Evolutionary conservation across 2,797 vertebrate genomes (phyloP), one percentile per base, ranked within the genome.

Genomic region (Onychomys torridus): DNA sequence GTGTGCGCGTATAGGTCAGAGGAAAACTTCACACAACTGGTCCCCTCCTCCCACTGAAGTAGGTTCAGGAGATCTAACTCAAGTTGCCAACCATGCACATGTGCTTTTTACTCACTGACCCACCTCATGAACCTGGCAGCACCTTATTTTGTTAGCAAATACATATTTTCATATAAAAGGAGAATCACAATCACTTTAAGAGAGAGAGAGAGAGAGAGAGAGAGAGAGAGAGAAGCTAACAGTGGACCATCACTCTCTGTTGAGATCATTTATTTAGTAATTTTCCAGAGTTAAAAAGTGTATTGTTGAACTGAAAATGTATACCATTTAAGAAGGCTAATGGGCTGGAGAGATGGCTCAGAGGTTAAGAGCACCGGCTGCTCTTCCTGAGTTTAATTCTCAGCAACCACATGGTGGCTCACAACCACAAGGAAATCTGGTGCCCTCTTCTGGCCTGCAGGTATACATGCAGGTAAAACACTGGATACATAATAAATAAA

Each of bases 281-380:
- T 92, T 59, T 79, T 37, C 34, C 59, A 94, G 43, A 94, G 84
- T 0, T 59, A 25, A 95, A 96, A 87, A 76, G 40, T 40, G 57
- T 4, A 12, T 21, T 85, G 25, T 52, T 92, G 40, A 77, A 61
- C 0, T 79, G 11, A 89, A 94, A 92, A 71, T 84, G 2, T n/a
- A 43, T 5, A 90, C 6, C 29, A 76, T n/a, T 90, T 3, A 93
- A 29, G 13, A 95, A 81, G 9, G 49, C 13, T 52, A 52, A 52
- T 52, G 49, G 49, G 49, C 11, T 52, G 49, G 49, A 52, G 49
- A 52, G 49, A 52, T 52, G 12, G 49, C 49, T 52, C 49, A 52
- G 49, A 52, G 49, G 49, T 52, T 52, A 52, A 52, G 49, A 49
- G 46, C 46, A 49, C 46, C 11, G 46, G 46, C 46, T 49, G 46